phyloP scores from a whole-genome alignment of 2,888 invertebrate genomes.

The Atrina japonica region DNA sequence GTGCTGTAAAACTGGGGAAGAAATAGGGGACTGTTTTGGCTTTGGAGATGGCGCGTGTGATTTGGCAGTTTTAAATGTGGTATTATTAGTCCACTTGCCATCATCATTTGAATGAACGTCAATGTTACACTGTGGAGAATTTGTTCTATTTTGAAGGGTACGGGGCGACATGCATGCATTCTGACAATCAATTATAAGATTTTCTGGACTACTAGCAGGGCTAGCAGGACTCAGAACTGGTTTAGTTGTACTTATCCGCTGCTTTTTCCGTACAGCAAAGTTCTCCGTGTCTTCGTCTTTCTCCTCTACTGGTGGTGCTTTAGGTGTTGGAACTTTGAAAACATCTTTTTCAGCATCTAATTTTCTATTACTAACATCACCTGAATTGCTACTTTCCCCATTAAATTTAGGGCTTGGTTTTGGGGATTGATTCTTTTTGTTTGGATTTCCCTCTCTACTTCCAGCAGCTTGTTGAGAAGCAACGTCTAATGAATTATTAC shows the following conservation, averaged over 20 bases:
- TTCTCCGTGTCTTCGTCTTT: slow-evolving; percentile 57
- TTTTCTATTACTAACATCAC: slow-evolving; percentile 27
- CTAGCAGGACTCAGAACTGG: slow-evolving; percentile 67
- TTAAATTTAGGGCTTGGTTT: slow-evolving; percentile 40
- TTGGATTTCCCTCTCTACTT: background rate
- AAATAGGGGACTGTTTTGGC: slow-evolving; percentile 45
- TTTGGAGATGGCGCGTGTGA: slow-evolving; percentile 46
- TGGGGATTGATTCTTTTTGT: slow-evolving; percentile 27
- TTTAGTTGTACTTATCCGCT: slow-evolving; percentile 45
- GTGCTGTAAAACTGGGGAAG: slow-evolving; percentile 43
- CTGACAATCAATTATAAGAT: slow-evolving; percentile 79
- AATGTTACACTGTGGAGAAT: slow-evolving; percentile 60
- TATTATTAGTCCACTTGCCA: slow-evolving; percentile 17
- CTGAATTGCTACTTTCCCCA: slow-evolving; percentile 28
- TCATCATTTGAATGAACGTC: slow-evolving; percentile 38
- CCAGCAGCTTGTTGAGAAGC: slow-evolving; percentile 1
- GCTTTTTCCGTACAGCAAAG: slow-evolving; percentile 43
- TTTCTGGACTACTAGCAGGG: slow-evolving; percentile 79
- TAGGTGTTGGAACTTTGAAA: slow-evolving; percentile 70
- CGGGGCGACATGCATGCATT: slow-evolving; percentile 55
- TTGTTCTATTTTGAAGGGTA: slow-evolving; percentile 52
- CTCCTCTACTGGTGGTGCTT: slow-evolving; percentile 52
- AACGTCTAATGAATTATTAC: background rate
- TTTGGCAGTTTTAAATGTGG: slow-evolving; percentile 18
- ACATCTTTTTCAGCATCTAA: slow-evolving; percentile 54